Evolutionary conservation across 1,140 invertebrate species (phyloP).

Genomic region (Trichonephila inaurata): DNA sequence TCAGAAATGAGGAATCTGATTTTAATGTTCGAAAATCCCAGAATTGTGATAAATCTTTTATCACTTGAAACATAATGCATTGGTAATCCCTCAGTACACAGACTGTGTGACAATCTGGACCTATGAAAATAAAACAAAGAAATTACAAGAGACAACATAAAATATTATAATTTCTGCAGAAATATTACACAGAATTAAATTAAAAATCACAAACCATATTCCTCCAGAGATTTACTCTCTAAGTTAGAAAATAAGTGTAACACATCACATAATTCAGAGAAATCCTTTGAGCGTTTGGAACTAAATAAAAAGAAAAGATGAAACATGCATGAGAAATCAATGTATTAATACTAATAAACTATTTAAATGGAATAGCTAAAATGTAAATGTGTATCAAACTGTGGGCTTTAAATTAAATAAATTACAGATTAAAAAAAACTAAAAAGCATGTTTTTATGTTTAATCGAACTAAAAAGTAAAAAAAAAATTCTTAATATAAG

Average conservation of each 20-base stretch:
- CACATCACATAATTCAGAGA: constrained; percentile 36
- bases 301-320: neutral
- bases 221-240: constrained; percentile 43
- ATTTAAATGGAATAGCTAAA: no score
- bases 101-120: constrained; percentile 81
- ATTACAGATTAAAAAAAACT: no score
- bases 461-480: no score
- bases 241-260: constrained; percentile 43
- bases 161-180: no score
- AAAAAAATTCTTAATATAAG: no score
- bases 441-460: no score
- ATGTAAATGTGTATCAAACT: no score
- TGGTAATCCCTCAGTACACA: constrained; percentile 81
- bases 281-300: constrained; percentile 41
- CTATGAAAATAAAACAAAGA: constrained; percentile 79
- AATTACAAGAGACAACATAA: no score
- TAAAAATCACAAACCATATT: constrained; percentile 47
- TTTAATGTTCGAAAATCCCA: constrained; percentile 8
- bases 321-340: no score
- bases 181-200: neutral
- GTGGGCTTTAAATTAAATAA: no score
- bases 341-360: no score
- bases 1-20: neutral
- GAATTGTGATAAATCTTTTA: constrained; percentile 81
- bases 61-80: constrained; percentile 83